A percentile compares a stretch with the other conserved stretches of the same genome.
phyloP scores from a whole-genome alignment of 2,113 vertebrate species.

The Tyrannus savana region DNA sequence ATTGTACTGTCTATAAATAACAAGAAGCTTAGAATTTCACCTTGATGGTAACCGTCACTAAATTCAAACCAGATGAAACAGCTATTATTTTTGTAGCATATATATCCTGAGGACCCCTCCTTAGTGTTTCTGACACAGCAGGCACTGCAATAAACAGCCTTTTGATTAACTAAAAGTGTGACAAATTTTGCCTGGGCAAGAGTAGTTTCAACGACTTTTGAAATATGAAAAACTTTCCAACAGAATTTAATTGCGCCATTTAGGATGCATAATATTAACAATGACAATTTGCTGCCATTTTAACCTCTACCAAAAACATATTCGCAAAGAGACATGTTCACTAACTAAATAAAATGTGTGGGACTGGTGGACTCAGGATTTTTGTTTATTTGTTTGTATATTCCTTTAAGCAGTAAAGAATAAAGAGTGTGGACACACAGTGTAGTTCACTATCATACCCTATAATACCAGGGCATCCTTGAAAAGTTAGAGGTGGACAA shows the following conservation, averaged over 20 bases:
- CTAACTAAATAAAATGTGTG: not conserved
- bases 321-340: fast-evolving
- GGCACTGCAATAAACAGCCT: not conserved
- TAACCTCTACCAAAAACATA: not conserved
- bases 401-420: not conserved
- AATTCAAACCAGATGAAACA: not conserved
- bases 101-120: not conserved
- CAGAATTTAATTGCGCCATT: not conserved
- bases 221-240: not conserved
- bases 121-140: not conserved
- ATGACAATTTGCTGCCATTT: not conserved
- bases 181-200: not conserved
- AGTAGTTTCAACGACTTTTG: not conserved
- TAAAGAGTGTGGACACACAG: not conserved
- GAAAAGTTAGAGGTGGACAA: not conserved
- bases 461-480: not conserved
- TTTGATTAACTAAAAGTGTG: not conserved
- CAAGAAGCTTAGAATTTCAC: not conserved
- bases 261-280: not conserved
- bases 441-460: fast-evolving
- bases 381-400: not conserved
- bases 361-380: not conserved
- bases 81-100: not conserved
- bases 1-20: not conserved
- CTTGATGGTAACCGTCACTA: not conserved